A percentile compares a stretch with the other conserved stretches of the same genome.
phyloP scores from a whole-genome alignment of 2,888 invertebrate species.

The Embidobia sp. region DNA sequence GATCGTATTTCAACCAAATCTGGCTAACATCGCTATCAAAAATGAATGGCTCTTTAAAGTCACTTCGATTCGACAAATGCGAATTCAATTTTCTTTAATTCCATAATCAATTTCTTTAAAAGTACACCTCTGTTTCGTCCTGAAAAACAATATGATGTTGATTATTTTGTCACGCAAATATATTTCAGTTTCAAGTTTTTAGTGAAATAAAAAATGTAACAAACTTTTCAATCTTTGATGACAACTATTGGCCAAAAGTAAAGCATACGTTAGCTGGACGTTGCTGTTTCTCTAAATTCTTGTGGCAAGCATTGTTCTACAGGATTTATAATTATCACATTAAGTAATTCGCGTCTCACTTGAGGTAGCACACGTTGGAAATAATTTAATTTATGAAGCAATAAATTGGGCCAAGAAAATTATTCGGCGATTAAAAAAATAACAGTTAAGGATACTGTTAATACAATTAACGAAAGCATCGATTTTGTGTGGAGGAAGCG shows the following conservation, averaged over 20 bases:
- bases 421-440: slow-evolving; percentile 26
- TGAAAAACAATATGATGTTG: too few species aligned
- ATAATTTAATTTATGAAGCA: slow-evolving; percentile 37
- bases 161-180: neutral
- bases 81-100: slow-evolving; percentile 1
- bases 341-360: slow-evolving; percentile 8
- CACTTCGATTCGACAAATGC: neutral
- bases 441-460: slow-evolving; percentile 47
- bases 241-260: too few species aligned
- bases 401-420: slow-evolving; percentile 34
- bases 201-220: too few species aligned
- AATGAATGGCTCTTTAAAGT: neutral
- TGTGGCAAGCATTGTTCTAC: too few species aligned
- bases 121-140: too few species aligned
- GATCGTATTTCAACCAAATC: slow-evolving; percentile 45
- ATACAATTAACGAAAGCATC: slow-evolving; percentile 20
- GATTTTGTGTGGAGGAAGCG: slow-evolving; percentile 12
- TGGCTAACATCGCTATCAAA: slow-evolving; percentile 22
- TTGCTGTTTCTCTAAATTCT: too few species aligned
- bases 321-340: neutral
- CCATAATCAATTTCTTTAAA: too few species aligned
- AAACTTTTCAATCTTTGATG: too few species aligned
- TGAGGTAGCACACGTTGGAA: neutral
- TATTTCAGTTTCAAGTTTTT: too few species aligned
- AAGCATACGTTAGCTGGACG: too few species aligned